These are phyloP conservation scores for Tyria jacobaeae DNA, from an alignment of 2,888 invertebrate genomes.

Conservation along the genomic window DNA sequence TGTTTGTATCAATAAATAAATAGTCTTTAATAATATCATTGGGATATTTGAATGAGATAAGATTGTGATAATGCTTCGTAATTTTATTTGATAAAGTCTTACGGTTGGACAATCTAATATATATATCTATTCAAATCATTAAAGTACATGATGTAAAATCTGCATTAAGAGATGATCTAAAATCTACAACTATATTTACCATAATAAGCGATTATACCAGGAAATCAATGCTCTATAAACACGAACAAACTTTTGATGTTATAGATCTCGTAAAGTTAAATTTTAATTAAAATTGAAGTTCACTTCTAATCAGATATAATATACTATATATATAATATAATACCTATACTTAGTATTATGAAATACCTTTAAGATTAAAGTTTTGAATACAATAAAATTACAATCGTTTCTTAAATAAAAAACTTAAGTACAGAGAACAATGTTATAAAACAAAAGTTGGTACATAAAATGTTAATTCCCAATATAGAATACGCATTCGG, in stretches of 20 bases:
- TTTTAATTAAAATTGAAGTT: too few relatives aligned
- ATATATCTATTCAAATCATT: too few relatives aligned
- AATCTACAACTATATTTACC: too few relatives aligned
- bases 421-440: conserved; percentile 31
- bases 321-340: neutral
- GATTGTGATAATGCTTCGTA: conserved; percentile 26
- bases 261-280: too few relatives aligned
- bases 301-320: too few relatives aligned
- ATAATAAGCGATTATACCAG: too few relatives aligned
- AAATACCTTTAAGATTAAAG: neutral
- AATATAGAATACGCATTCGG: conserved; percentile 59
- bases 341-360: neutral
- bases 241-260: too few relatives aligned
- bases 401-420: neutral
- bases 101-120: conserved; percentile 15
- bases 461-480: conserved; percentile 49
- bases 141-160: too few relatives aligned
- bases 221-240: too few relatives aligned
- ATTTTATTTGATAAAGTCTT: conserved; percentile 13
- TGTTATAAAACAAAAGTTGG: conserved; percentile 48
- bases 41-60: conserved; percentile 36
- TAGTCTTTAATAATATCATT: conserved; percentile 24
- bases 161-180: too few relatives aligned
- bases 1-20: conserved; percentile 18
- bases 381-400: neutral